Percentiles rank a stretch among this genome's conserved stretches.
Evolutionary conservation across 2,888 invertebrate species (phyloP).

Genomic region (Leptinotarsa juncta): DNA sequence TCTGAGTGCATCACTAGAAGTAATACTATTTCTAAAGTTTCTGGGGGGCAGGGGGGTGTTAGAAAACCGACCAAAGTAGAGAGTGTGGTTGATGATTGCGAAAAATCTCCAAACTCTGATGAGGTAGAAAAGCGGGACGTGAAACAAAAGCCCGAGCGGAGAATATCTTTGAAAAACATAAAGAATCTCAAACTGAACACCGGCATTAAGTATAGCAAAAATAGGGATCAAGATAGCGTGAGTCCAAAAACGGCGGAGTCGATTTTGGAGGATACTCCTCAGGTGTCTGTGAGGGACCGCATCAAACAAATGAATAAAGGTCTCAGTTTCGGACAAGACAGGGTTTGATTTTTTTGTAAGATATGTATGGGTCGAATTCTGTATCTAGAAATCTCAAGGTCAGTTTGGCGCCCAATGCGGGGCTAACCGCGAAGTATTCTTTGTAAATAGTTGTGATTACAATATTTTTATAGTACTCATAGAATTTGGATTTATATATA

Average conservation of each 20-base stretch:
- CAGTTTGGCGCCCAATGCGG: background rate
- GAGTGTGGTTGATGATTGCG: background rate
- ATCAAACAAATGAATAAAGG: constrained; percentile 47
- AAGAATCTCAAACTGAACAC: constrained; percentile 49
- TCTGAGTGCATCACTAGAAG: constrained; percentile 67
- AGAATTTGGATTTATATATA: no score
- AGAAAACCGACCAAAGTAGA: background rate
- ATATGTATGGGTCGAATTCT: background rate
- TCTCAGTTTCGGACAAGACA: background rate
- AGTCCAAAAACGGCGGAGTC: constrained; percentile 51
- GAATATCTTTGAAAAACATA: constrained; percentile 59
- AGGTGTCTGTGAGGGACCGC: constrained; percentile 42
- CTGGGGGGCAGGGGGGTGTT: constrained; percentile 8
- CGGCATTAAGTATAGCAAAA: constrained; percentile 30
- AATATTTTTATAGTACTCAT: no score
- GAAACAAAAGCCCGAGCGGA: constrained; percentile 29
- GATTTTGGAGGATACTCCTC: constrained; percentile 39
- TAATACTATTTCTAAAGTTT: constrained; percentile 54
- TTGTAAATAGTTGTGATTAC: background rate
- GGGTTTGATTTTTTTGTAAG: background rate
- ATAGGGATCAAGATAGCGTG: constrained; percentile 27
- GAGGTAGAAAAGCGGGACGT: background rate
- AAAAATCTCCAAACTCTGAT: background rate
- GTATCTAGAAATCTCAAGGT: background rate
- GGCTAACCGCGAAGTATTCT: background rate